These are phyloP conservation scores for Sternotherus odoratus DNA, from an alignment of 2,797 vertebrate genomes.

Conservation along the genomic window DNA sequence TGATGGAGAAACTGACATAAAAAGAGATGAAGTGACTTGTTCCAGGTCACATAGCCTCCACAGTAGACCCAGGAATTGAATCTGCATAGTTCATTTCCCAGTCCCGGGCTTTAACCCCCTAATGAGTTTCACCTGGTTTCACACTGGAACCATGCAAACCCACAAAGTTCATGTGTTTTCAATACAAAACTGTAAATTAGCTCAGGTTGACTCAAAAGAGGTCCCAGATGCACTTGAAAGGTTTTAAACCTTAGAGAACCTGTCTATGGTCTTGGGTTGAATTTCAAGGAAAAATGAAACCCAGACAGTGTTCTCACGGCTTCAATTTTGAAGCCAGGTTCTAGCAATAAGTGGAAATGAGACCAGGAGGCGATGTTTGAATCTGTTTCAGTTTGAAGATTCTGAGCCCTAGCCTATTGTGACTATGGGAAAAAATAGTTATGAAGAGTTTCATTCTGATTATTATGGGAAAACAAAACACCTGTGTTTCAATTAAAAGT, in stretches of 20 bases:
- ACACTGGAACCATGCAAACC: not conserved
- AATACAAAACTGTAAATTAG: not conserved
- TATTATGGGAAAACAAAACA: conserved; percentile 58
- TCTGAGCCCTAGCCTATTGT: not conserved
- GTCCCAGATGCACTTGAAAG: conserved; percentile 20
- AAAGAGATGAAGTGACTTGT: conserved; percentile 51
- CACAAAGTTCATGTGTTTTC: not conserved
- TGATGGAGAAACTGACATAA: conserved; percentile 32
- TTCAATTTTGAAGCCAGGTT: not conserved
- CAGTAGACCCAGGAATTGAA: not conserved
- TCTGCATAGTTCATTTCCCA: not conserved
- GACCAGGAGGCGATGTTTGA: not conserved
- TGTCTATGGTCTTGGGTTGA: conserved; percentile 21
- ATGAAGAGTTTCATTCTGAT: conserved; percentile 41
- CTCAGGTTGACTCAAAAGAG: conserved; percentile 15
- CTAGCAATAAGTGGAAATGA: not conserved
- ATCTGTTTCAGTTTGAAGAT: not conserved
- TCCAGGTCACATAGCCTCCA: not conserved
- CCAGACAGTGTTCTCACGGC: not conserved
- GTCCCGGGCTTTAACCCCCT: not conserved
- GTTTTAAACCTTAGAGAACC: conserved; percentile 25
- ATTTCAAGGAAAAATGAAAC: conserved; percentile 20
- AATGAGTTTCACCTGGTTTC: not conserved
- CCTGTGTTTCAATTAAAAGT: conserved; percentile 44
- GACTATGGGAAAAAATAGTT: conserved; percentile 46